phyloP scores from a whole-genome alignment of 2,113 vertebrate genomes.

The Dolichallabes microphthalmus region DNA sequence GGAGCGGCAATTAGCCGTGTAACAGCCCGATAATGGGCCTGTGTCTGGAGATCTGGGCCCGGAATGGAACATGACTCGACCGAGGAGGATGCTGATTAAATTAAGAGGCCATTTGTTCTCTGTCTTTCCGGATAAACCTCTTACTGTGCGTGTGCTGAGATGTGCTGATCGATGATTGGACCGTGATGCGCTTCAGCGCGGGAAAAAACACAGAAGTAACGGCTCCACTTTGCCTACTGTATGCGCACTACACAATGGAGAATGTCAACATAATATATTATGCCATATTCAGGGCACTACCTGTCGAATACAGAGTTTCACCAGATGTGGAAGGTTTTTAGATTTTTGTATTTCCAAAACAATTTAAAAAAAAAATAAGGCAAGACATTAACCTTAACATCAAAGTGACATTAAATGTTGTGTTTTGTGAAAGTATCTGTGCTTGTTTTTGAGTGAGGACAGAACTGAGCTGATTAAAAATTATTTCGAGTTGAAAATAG shows the following conservation, averaged over 20 bases:
- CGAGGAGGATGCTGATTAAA: conserved; percentile 86
- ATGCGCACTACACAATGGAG: background rate
- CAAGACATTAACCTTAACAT: no score
- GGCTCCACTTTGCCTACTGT: background rate
- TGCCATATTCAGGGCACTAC: background rate
- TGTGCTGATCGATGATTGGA: conserved; percentile 66
- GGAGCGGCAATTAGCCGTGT: conserved; percentile 82
- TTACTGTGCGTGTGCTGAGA: conserved; percentile 71
- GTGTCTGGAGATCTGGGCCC: conserved; percentile 77
- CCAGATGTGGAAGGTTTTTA: background rate
- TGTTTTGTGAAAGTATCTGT: background rate
- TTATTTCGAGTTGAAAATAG: background rate
- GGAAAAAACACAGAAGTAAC: background rate
- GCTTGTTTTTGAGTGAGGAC: background rate
- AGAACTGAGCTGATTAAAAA: background rate
- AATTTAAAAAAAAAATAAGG: background rate
- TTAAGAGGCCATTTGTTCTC: conserved; percentile 90
- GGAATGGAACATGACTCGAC: conserved; percentile 84
- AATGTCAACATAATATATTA: background rate
- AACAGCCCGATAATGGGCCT: conserved; percentile 83
- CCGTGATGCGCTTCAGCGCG: conserved; percentile 48
- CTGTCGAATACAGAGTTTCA: background rate
- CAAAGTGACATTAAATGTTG: background rate
- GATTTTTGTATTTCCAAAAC: background rate
- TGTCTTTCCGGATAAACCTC: conserved; percentile 74